Evolutionary conservation across 2,888 invertebrate genomes (phyloP), one percentile per base, ranked within the genome.

Genomic region (Xestia sexstrigata): DNA sequence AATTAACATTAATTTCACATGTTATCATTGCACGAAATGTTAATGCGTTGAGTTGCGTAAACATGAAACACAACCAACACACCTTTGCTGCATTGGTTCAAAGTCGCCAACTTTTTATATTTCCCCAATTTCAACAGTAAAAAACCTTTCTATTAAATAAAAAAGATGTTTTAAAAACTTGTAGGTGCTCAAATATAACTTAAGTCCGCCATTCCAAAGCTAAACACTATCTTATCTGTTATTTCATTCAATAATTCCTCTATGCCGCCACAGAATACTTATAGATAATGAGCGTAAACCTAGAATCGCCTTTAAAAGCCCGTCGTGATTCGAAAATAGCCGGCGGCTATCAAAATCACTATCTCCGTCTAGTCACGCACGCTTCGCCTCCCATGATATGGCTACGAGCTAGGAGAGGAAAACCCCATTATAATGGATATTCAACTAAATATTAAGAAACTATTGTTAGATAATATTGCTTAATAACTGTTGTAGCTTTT

Each of bases 361-460:
- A 93, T 92, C 92, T 89, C 84, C 74, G 88, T 84, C 86, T 87
- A 90, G 93, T 92, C 93, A 93, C 93, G 94, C 93, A 93, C 91
- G 90, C 89, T 88, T 85, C 86, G 82, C 82, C 87, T 88, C 76
- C 87, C 83, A 79, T 88, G 89, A 88, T 89, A 89, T 84, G 83
- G 87, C 90, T 86, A 83, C 82, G 81, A 88, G 89, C 87, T 85
- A 87, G 79, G 84, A 87, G 58, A 60, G 66, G 62, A 85, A 78
- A 82, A 49, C 70, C 55, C 65, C 49, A 82, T 65, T 65, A 77
- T 58, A 82, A 67, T 69, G 30, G 65, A 74, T 74, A 47, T 52
- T 52, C 74, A 55, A 79, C 60, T 13, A 70, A 75, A 45, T 69
- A 84, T 77, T 69, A 60, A n/a, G 17, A 62, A 70, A 65, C 82